Base-by-base conservation (phyloP, 2,797 vertebrate genomes). In the Margarornis squamiger region DNA sequence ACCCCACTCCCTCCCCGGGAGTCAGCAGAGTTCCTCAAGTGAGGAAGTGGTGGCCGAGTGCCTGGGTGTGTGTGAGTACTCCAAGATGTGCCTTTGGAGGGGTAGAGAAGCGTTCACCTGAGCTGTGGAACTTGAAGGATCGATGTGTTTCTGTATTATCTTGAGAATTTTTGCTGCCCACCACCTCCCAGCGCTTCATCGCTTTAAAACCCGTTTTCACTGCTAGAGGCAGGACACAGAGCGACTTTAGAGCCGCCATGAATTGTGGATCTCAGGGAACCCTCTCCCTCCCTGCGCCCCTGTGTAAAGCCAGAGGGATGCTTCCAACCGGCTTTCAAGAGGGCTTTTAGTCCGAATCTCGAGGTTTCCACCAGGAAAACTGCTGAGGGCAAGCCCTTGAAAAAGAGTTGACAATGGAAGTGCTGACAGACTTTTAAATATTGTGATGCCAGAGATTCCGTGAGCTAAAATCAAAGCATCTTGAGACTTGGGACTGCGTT, bases 211-310 rank as follows among this genome's bases (percentile, higher is more conserved):
- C 3, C 2, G 1, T 49, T 68, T 51, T 19, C 36, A 2, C 22
- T 11, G 8, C 32, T 43, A 15, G 10, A 48, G 26, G 14, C 45
- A 17, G 43, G 9, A 19, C 2, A 1, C 9, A 14, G 78, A 27
- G 39, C 1, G 4, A 8, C 18, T 2, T 48, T 24, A 30, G n/a
- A 75, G 36, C 17, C 1, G 1, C 43, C 20, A 20, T 5, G 8
- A 13, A 12, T 1, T 51, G 24, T 4, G 32, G 12, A 9, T 13
- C 1, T 0, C 48, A 23, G 14, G 36, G 57, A 85, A 43, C 2
- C 0, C 3, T 49, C 14, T 67, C 49, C 26, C 19, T n/a, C 24
- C 30, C 65, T 29, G 11, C 0, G 0, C 6, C 27, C 8, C 21
- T 6, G 2, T 14, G 32, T 70, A 48, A 77, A 95, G 29, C 24